phyloP scores from a whole-genome alignment of 2,113 vertebrate species.

The Xenus cinereus region DNA sequence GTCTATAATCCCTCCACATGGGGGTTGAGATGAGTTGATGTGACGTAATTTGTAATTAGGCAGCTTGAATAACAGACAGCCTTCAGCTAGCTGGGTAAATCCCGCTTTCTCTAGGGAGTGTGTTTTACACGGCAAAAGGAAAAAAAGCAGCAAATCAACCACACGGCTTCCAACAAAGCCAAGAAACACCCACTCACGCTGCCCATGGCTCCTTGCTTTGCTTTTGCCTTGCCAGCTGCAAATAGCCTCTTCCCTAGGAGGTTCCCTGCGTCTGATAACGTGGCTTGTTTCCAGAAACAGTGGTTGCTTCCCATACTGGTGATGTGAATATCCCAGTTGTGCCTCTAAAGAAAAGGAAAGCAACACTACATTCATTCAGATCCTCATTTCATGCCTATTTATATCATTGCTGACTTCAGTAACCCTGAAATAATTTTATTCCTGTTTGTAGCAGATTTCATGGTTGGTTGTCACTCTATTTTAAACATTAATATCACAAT shows the following conservation, averaged over 20 bases:
- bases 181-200: not conserved
- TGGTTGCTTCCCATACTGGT: fast-evolving
- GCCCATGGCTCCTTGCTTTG: not conserved
- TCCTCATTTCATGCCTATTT: slow-evolving; percentile 20
- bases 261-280: not conserved
- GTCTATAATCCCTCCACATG: not conserved
- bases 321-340: not conserved
- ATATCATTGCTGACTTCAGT: not conserved
- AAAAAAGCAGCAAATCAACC: not conserved
- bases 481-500: not conserved
- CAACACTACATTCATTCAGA: not conserved
- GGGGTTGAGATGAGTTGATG: not conserved
- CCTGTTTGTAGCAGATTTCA: not conserved
- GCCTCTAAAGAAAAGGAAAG: not conserved
- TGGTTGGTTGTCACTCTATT: not conserved
- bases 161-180: not conserved
- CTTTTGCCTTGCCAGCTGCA: not conserved
- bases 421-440: not conserved
- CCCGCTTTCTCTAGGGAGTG: not conserved
- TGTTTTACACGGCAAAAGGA: not conserved
- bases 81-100: not conserved
- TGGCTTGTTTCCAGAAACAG: not conserved
- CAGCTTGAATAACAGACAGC: not conserved
- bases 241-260: not conserved
- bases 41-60: slow-evolving; percentile 37